These are phyloP conservation scores for Pediacus dermestoides DNA, from an alignment of 2,888 invertebrate species.

Conservation along the genomic window DNA sequence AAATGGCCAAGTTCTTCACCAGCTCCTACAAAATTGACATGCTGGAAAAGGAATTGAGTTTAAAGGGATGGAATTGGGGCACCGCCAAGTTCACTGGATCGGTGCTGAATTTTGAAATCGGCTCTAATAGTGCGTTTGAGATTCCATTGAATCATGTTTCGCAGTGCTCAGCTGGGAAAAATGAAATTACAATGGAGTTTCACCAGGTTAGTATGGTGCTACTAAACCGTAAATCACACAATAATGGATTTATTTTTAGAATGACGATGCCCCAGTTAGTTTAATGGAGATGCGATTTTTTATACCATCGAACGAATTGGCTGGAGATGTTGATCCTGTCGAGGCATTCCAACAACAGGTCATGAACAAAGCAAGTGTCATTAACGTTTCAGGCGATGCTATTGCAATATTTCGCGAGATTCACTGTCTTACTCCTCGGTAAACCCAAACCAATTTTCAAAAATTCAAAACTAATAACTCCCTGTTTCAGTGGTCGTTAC, in stretches of 20 bases:
- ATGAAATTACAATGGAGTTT: constrained; percentile 97
- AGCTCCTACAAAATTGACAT: constrained; percentile 79
- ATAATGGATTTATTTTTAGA: constrained; percentile 55
- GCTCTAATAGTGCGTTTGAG: constrained; percentile 85
- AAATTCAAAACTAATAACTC: constrained; percentile 29
- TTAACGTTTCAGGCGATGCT: constrained; percentile 96
- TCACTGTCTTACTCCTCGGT: constrained; percentile 97
- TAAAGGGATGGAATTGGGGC: constrained; percentile 99
- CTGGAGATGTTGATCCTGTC: constrained; percentile 85
- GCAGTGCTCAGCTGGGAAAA: constrained; percentile 93
- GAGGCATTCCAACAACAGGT: constrained; percentile 97
- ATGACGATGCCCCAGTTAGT: constrained; percentile 96
- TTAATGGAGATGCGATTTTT: constrained; percentile 97
- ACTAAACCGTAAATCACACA: background rate
- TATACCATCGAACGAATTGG: constrained; percentile 87
- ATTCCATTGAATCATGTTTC: constrained; percentile 94
- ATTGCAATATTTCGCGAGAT: constrained; percentile 96
- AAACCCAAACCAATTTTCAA: constrained; percentile 19
- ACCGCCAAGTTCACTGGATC: constrained; percentile 90
- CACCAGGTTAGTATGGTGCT: constrained; percentile 69
- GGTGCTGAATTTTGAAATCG: constrained; percentile 80
- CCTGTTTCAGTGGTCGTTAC: constrained; percentile 83
- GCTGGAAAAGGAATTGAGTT: constrained; percentile 85
- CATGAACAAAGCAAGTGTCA: constrained; percentile 95
- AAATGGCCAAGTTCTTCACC: constrained; percentile 84